Evolutionary conservation across 2,113 vertebrate species (phyloP), one percentile per base, ranked within the genome.

Genomic region (Orthochromis malagaraziensis): DNA sequence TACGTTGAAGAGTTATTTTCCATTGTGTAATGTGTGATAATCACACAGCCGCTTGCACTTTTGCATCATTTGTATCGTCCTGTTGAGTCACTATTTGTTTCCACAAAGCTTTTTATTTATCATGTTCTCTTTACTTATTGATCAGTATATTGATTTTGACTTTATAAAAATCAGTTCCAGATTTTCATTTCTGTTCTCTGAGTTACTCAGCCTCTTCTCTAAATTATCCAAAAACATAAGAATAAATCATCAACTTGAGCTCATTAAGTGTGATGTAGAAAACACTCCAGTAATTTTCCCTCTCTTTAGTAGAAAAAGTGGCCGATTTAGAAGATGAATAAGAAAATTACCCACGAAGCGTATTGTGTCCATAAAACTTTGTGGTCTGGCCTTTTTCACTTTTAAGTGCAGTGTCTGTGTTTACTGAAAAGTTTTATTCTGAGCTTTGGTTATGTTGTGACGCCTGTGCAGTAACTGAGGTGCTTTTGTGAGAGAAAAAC

Each of bases 301-400:
- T 26, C 31, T 38, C 21, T 57, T 83, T 65, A 17, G 60, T 49
- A 51, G 17, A 51, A 33, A 77, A 51, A 51, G 17, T n/a, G 45
- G 6, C 26, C 1, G 26, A 81, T 75, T 51, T 42, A 57, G 77
- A 54, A 60, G 81, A 29, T 7, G 17, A 60, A 81, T n/a, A 65
- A 21, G 24, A 77, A 77, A 77, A 77, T 49, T 77, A 40, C 79
- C 5, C 53, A 82, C 49, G 47, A 19, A 84, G 82, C 11, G 80
- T 90, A 77, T 88, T 86, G 81, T 94, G 89, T 91, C 87, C 89
- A 17, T 89, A 53, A 86, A 87, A 60, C 13, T 79, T 92, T 65
- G 85, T 84, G 83, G 87, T 91, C 94, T 96, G 94, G 90, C 70
- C 54, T 90, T 42, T 94, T 87, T 96, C 94, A 95, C 85, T 84